A percentile compares a stretch with the other conserved stretches of the same genome.
phyloP scores from a whole-genome alignment of 1,140 invertebrate genomes.

The Diorhabda elongata region DNA sequence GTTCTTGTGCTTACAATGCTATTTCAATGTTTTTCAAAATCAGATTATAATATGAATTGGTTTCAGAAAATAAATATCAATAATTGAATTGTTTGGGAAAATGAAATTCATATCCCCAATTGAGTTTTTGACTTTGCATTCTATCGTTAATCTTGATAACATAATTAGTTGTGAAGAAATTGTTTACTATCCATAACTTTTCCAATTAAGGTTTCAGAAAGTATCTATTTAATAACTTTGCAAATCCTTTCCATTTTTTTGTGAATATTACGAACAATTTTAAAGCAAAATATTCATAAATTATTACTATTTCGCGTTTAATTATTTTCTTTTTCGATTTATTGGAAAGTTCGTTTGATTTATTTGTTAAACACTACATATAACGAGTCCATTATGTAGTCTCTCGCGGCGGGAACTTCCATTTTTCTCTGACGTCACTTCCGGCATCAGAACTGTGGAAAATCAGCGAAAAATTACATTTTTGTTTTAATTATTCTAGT shows the following conservation, averaged over 20 bases:
- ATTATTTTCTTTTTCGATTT: slow-evolving; percentile 21
- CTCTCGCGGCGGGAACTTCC: slow-evolving; percentile 40
- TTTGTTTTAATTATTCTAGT: background rate
- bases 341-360: slow-evolving; percentile 27
- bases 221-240: slow-evolving; percentile 25
- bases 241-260: slow-evolving; percentile 27
- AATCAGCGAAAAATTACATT: slow-evolving; percentile 13
- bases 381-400: slow-evolving; percentile 29
- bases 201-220: too few relatives aligned
- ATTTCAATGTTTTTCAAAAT: too few relatives aligned
- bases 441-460: slow-evolving; percentile 17
- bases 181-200: too few relatives aligned
- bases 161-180: too few relatives aligned
- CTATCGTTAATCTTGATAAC: too few relatives aligned
- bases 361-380: slow-evolving; percentile 22
- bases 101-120: too few relatives aligned
- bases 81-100: too few relatives aligned
- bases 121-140: too few relatives aligned
- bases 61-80: too few relatives aligned
- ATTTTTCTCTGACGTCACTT: slow-evolving; percentile 39
- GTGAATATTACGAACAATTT: slow-evolving; percentile 17
- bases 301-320: slow-evolving; percentile 17
- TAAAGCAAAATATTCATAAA: slow-evolving; percentile 26
- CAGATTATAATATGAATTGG: too few relatives aligned
- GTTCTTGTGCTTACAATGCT: too few relatives aligned